Evolutionary conservation across 2,888 invertebrate species (phyloP), one percentile per base, ranked within the genome.

Genomic region (Itoplectis maculator): DNA sequence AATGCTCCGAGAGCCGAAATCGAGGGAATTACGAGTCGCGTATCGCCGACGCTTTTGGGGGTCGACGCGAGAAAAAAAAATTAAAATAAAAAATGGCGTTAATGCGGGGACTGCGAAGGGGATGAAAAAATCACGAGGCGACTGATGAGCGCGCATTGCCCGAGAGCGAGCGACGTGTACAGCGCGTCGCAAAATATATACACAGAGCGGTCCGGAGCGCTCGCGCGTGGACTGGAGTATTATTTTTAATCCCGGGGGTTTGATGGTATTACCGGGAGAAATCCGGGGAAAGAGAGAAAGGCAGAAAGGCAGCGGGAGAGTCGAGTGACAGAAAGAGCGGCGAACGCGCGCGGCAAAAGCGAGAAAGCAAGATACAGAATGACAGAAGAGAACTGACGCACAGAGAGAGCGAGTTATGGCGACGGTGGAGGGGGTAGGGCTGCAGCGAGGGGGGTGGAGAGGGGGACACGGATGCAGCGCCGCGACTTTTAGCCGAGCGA

Each of bases 401-500:
- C 69, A 82, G 69, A 70, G 63, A 65, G 82, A 70, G 23, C 40
- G 68, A 74, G 18, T 61, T 35, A 70, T 42, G 47, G 65, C 9
- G 20, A 6, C 5, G 61, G 5, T 8, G 40, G 2, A 37, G 42
- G 29, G 40, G 42, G 45, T 45, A 45, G 42, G 45, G 20, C 20
- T n/a, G 56, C 69, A 61, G 47, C 42, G 47, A 63, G 56, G 29
- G 78, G 70, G 42, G 20, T 65, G 54, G 72, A 76, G 49, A 42
- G 63, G 69, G 18, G 72, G 42, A 69, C 49, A 68, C 51, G 37
- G 73, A 65, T 35, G 35, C n/a, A 54, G n/a, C 51, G 49, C 68
- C 13, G 61, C 51, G 68, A 77, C 59, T 77, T 61, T 79, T 79
- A 76, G 79, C 73, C 72, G 69, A 72, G 74, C 74, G 81, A 73